Percentiles rank a stretch among this genome's conserved stretches.
These are phyloP conservation scores for Xerus rutilus DNA, from an alignment of 2,797 vertebrate genomes.

Conservation along the genomic window DNA sequence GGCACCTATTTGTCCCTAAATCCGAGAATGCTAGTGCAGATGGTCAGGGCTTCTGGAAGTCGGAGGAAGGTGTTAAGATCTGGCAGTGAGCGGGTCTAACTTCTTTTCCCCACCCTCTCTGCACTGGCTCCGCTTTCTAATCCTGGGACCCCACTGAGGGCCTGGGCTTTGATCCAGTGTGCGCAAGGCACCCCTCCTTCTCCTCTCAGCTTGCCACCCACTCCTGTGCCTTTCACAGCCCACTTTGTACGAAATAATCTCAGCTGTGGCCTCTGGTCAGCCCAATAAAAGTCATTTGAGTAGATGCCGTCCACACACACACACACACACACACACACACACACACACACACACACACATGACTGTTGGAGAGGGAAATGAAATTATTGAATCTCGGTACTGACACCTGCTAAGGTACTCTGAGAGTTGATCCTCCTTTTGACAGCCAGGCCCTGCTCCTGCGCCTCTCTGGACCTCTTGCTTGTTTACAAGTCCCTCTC, in stretches of 20 bases:
- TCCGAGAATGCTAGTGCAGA: not conserved
- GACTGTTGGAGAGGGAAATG: not conserved
- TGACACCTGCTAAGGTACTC: not conserved
- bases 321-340: too few species aligned
- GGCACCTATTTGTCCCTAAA: not conserved
- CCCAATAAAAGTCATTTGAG: not conserved
- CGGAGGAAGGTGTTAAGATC: not conserved
- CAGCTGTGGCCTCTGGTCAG: not conserved
- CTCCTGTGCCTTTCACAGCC: not conserved
- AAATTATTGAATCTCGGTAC: not conserved
- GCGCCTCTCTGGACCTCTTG: not conserved
- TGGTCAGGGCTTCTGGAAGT: not conserved
- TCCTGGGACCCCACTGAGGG: not conserved
- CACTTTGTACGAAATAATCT: not conserved
- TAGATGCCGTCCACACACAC: not conserved
- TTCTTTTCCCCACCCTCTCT: not conserved
- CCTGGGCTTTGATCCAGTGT: not conserved
- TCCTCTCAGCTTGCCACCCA: not conserved
- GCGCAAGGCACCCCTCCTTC: not conserved
- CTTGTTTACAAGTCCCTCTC: not conserved
- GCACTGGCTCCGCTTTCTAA: not conserved
- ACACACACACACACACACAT: too few species aligned
- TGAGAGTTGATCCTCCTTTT: not conserved
- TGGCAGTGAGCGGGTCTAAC: not conserved
- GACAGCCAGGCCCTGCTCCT: fast-evolving